Evolutionary conservation across 2,888 invertebrate genomes (phyloP), one percentile per base, ranked within the genome.

Genomic region (Daptonema setosum): DNA sequence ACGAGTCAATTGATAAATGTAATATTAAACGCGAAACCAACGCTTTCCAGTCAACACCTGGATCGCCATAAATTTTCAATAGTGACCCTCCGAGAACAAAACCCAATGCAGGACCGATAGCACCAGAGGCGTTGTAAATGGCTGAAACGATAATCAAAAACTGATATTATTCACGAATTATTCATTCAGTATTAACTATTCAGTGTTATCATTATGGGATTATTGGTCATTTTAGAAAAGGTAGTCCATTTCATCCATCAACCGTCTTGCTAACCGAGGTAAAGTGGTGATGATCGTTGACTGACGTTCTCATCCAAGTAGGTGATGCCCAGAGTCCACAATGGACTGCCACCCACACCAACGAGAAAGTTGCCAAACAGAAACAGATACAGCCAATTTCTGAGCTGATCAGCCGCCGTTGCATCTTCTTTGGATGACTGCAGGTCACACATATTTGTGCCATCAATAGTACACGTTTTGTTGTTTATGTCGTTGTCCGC

Each of bases 301-400:
- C 82, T 80, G 20, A 85, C 81, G 68, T 83, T 85, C 71, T 86
- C 85, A 71, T 86, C 85, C 60, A 86, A 78, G 70, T 81, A 86
- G 0, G 85, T 83, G 61, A 85, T 81, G 29, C 84, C 85, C 51
- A 87, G 78, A 0, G 86, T 86, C 72, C 82, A 86, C 59, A 87
- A 79, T 0, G 86, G 85, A 0, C 84, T 78, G 0, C 84, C 83
- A 30, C 86, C 86, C 1, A 82, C 80, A 35, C 86, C 86, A 70
- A 84, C 83, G 58, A 87, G 72, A 60, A 86, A 76, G 72, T 85
- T 85, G 0, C 82, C 85, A 28, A 79, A 67, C 63, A 84, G 79
- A 70, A 86, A 85, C 29, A 53, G 24, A 22, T 45, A 45, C 17
- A 17, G n/a, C 45, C 45, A 45, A n/a, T 5, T n/a, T n/a, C n/a